These are phyloP conservation scores for Anas georgica DNA, from an alignment of 2,797 vertebrate genomes.

Conservation along the genomic window DNA sequence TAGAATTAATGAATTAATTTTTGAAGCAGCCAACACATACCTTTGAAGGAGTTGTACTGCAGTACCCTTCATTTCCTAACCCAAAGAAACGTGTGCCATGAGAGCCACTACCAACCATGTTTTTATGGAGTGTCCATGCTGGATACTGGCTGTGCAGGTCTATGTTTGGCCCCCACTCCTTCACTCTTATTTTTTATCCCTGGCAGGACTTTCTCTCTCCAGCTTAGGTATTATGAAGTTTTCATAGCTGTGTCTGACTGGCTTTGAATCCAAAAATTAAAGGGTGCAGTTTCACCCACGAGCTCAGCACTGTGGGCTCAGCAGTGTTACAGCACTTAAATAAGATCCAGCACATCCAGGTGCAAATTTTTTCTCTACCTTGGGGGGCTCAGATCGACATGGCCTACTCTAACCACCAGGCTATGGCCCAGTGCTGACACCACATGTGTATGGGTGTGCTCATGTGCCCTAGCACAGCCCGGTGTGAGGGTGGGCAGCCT, in stretches of 20 bases:
- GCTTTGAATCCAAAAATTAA: not conserved
- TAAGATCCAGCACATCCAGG: not conserved
- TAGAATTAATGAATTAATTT: not conserved
- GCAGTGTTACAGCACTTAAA: not conserved
- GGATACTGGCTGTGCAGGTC: not conserved
- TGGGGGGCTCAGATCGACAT: not conserved
- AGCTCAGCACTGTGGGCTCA: not conserved
- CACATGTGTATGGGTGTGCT: rapidly evolving
- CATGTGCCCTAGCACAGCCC: rapidly evolving
- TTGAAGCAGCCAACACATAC: not conserved
- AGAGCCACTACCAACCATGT: rapidly evolving
- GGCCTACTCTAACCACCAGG: no score
- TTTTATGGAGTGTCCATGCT: not conserved
- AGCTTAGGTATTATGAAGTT: not conserved
- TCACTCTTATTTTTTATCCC: not conserved
- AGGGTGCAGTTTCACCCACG: not conserved
- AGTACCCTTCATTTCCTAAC: not conserved
- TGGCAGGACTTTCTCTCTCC: not conserved
- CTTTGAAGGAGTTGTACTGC: not conserved
- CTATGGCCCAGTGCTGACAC: rapidly evolving
- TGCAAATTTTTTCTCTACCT: rapidly evolving
- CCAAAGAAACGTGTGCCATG: not conserved
- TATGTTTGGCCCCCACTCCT: not conserved
- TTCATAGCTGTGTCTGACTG: not conserved
- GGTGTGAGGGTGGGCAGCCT: rapidly evolving